These are phyloP conservation scores for Syngnathus typhle DNA, from an alignment of 2,113 vertebrate species.

Conservation along the genomic window DNA sequence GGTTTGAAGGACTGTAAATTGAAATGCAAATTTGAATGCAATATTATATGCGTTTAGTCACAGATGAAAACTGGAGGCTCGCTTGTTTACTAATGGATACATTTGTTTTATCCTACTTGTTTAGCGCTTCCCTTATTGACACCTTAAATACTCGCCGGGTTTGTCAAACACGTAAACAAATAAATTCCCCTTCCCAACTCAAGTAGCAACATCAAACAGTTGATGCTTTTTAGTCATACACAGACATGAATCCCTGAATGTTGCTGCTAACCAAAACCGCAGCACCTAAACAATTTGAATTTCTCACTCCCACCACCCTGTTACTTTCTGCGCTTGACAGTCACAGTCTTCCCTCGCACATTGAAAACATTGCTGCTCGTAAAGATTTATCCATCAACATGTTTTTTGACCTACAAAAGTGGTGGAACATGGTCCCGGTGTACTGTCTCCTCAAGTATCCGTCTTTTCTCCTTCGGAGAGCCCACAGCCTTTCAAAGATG, in stretches of 20 bases:
- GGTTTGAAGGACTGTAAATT: neutral
- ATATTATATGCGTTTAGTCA: neutral
- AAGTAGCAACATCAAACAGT: neutral
- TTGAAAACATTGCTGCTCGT: neutral
- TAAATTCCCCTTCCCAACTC: neutral
- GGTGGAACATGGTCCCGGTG: neutral
- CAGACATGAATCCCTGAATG: neutral
- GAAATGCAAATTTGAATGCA: conserved; percentile 14
- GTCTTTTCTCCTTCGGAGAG: conserved; percentile 11
- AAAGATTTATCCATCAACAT: neutral
- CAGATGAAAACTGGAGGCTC: conserved; percentile 1
- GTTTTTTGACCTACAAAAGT: neutral
- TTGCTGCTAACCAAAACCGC: no score
- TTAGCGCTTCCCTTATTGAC: neutral
- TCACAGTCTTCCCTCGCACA: neutral
- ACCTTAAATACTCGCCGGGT: neutral
- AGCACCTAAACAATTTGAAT: no score
- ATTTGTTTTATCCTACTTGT: neutral
- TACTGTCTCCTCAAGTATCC: neutral
- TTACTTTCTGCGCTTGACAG: no score
- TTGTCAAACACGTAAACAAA: neutral
- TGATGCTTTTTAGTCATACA: neutral
- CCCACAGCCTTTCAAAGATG: conserved; percentile 27
- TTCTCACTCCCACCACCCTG: no score
- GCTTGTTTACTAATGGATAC: conserved; percentile 10